phyloP scores from a whole-genome alignment of 2,888 invertebrate species.

The Trimorus sp. region DNA sequence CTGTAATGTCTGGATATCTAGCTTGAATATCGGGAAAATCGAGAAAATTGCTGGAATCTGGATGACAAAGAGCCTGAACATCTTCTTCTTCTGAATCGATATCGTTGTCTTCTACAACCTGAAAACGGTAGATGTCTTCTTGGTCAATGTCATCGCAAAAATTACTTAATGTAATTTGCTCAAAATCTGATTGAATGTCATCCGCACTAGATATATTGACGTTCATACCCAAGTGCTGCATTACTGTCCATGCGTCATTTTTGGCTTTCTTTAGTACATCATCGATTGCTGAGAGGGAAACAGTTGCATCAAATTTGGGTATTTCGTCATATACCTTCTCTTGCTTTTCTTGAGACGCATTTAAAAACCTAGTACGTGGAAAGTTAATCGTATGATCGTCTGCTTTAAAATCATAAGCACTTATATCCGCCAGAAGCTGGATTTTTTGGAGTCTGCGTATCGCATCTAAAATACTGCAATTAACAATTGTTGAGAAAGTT shows the following conservation, averaged over 20 bases:
- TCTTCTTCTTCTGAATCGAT: slow-evolving; percentile 10
- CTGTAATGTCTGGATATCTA: neutral
- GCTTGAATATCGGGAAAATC: neutral
- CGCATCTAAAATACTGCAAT: slow-evolving; percentile 51
- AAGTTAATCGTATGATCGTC: slow-evolving; percentile 10
- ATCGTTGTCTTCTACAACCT: neutral
- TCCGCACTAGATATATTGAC: neutral
- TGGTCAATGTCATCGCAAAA: too few species aligned
- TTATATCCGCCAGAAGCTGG: slow-evolving; percentile 56
- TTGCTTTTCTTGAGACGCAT: slow-evolving; percentile 11
- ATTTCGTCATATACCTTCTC: slow-evolving; percentile 2
- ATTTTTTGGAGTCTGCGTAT: slow-evolving; percentile 53
- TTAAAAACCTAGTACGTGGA: slow-evolving; percentile 9
- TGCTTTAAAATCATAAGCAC: slow-evolving; percentile 32
- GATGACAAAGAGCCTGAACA: neutral
- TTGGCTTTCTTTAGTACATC: neutral
- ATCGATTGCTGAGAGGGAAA: neutral
- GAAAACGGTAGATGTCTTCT: neutral
- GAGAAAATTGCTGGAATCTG: neutral
- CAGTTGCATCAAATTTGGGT: neutral
- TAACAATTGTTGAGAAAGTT: too few species aligned
- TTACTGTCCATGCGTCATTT: neutral
- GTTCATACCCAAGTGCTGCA: neutral
- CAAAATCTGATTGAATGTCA: slow-evolving; percentile 7
- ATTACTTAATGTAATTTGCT: neutral